Conservation (phyloP, 2,113 vertebrate genomes). For the Reinhardtius hippoglossoides region DNA sequence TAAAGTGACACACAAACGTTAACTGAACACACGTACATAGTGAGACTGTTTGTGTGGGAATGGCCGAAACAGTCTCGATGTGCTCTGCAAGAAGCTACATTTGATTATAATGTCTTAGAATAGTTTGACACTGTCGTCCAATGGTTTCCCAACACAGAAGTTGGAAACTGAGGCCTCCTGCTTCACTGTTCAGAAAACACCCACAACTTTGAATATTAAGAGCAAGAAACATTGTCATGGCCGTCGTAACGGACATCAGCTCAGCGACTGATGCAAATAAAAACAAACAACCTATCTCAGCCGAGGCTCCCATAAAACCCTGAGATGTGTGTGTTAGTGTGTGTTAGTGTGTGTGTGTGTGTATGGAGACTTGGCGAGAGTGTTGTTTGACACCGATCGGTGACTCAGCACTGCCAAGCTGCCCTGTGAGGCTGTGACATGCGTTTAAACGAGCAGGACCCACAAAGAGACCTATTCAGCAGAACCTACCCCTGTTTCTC, state of each 20-base stretch:
- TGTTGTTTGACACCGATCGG: slow-evolving; percentile 33
- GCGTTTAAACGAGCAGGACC: slow-evolving; percentile 69
- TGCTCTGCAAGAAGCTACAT: not conserved
- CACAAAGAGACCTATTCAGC: slow-evolving; percentile 79
- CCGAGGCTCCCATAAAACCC: not conserved
- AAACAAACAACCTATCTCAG: slow-evolving; percentile 2
- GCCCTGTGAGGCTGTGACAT: slow-evolving; percentile 75
- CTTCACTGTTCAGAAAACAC: not conserved
- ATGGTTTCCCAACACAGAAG: not conserved
- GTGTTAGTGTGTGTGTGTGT: no score
- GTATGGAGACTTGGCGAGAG: slow-evolving; percentile 23
- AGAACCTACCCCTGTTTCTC: slow-evolving; percentile 43
- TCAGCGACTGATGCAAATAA: not conserved
- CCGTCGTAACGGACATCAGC: not conserved
- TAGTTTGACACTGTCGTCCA: no score
- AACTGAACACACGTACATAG: not conserved
- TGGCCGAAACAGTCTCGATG: not conserved
- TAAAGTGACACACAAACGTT: slow-evolving; percentile 33
- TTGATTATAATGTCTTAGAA: no score
- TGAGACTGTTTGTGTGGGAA: not conserved
- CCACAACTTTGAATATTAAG: not conserved
- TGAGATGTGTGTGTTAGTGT: no score
- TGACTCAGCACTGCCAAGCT: slow-evolving; percentile 73
- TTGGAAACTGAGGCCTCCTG: not conserved
- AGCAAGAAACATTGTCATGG: not conserved